phyloP scores from a whole-genome alignment of 2,888 invertebrate genomes.

The Meghimatium bilineatum region DNA sequence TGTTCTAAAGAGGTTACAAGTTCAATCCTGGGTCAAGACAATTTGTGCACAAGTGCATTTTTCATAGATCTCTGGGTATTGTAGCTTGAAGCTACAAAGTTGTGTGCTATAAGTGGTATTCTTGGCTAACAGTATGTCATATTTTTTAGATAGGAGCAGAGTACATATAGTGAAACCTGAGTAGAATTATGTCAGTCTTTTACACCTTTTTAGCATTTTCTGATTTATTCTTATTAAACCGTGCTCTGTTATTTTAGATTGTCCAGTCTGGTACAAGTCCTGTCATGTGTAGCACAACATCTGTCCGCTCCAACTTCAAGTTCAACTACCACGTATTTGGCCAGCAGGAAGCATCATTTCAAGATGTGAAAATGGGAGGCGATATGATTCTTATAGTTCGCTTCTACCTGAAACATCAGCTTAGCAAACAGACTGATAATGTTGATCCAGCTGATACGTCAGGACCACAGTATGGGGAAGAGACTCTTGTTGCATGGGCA shows the following conservation, averaged over 20 bases:
- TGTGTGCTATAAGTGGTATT: too few species aligned
- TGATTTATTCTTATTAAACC: too few species aligned
- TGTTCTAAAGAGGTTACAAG: too few species aligned
- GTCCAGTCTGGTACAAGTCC: slow-evolving; percentile 72
- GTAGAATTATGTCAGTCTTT: too few species aligned
- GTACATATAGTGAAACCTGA: too few species aligned
- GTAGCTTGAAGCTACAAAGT: too few species aligned
- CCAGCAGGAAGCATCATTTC: slow-evolving; percentile 74
- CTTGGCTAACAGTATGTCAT: too few species aligned
- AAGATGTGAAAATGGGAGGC: slow-evolving; percentile 68
- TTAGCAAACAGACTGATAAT: slow-evolving; percentile 50
- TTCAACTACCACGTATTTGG: slow-evolving; percentile 75
- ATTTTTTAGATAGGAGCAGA: too few species aligned
- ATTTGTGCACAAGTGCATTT: too few species aligned
- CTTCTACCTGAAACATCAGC: slow-evolving; percentile 69
- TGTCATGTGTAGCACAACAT: slow-evolving; percentile 73
- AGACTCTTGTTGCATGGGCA: slow-evolving; percentile 73
- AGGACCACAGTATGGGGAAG: slow-evolving; percentile 65
- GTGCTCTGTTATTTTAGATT: slow-evolving; percentile 59
- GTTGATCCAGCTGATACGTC: slow-evolving; percentile 59
- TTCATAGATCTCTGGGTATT: too few species aligned
- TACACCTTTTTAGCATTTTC: too few species aligned
- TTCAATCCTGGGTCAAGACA: too few species aligned
- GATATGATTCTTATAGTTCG: slow-evolving; percentile 73
- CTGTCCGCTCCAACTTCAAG: slow-evolving; percentile 73